phyloP scores from a whole-genome alignment of 2,113 vertebrate genomes.

The Pyrgilauda ruficollis region DNA sequence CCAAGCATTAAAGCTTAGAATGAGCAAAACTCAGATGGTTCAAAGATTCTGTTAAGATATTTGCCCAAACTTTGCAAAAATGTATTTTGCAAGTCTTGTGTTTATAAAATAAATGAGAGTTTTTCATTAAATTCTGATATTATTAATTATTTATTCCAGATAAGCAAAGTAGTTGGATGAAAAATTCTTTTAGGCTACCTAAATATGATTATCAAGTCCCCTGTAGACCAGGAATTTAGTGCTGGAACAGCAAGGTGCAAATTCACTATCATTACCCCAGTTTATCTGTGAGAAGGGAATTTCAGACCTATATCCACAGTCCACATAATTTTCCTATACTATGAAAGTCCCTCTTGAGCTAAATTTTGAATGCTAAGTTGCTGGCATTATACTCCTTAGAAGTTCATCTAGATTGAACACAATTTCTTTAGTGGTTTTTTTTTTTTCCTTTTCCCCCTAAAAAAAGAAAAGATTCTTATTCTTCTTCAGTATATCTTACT shows the following conservation, averaged over 20 bases:
- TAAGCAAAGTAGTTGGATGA: background rate
- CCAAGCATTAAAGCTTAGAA: constrained; percentile 44
- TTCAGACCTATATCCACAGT: background rate
- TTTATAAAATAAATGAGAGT: background rate
- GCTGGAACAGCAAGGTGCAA: background rate
- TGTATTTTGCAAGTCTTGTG: background rate
- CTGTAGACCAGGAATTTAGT: background rate
- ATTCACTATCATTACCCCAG: background rate
- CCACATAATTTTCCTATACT: background rate
- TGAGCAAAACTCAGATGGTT: background rate
- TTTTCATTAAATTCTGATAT: background rate
- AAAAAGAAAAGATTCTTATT: accelerated
- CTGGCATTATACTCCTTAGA: background rate
- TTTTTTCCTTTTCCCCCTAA: accelerated
- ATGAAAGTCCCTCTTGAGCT: background rate
- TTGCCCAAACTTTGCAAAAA: constrained; percentile 13
- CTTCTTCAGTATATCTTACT: background rate
- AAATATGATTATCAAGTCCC: background rate
- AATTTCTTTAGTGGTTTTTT: background rate
- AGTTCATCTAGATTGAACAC: background rate
- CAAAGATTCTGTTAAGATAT: background rate
- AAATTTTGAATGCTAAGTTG: background rate
- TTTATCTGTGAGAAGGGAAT: background rate
- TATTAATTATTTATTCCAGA: background rate
- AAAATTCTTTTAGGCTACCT: background rate